Evolutionary conservation across 2,113 vertebrate genomes (phyloP).

Genomic region (Osmerus eperlanus): DNA sequence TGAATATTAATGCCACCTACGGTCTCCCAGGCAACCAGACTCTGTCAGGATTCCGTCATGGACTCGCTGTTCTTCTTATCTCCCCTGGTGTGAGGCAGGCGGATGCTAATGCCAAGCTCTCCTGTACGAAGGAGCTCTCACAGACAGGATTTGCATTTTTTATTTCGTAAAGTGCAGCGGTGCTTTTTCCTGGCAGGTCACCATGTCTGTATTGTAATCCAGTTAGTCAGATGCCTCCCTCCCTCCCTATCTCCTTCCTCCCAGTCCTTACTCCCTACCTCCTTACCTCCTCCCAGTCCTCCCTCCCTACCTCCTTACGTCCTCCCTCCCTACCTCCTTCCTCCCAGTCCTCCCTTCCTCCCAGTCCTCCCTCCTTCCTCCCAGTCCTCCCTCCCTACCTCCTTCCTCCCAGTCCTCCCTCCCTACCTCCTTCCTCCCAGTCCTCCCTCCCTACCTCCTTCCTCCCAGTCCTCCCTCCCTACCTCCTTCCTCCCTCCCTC

Average conservation of each 20-base stretch:
- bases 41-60: slow-evolving; percentile 39
- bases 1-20: slow-evolving; percentile 38
- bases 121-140: slow-evolving; percentile 31
- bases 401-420: too few relatives aligned
- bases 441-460: too few relatives aligned
- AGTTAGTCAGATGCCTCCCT: slow-evolving; percentile 23
- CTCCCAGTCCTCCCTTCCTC: background rate
- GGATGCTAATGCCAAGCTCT: slow-evolving; percentile 26
- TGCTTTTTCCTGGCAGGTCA: slow-evolving; percentile 35
- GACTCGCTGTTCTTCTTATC: slow-evolving; percentile 37
- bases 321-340: too few relatives aligned
- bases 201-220: slow-evolving; percentile 23
- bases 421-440: too few relatives aligned
- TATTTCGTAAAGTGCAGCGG: slow-evolving; percentile 35
- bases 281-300: too few relatives aligned
- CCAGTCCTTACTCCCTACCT: background rate
- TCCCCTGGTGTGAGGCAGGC: slow-evolving; percentile 18
- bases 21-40: slow-evolving; percentile 17
- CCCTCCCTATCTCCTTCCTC: slow-evolving; percentile 19
- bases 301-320: too few relatives aligned
- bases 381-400: too few relatives aligned
- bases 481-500: too few relatives aligned
- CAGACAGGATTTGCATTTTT: slow-evolving; percentile 49
- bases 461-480: too few relatives aligned
- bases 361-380: background rate